A percentile compares a stretch with the other conserved stretches of the same genome.
phyloP scores from a whole-genome alignment of 2,113 vertebrate genomes.

The Jaculus jaculus region DNA sequence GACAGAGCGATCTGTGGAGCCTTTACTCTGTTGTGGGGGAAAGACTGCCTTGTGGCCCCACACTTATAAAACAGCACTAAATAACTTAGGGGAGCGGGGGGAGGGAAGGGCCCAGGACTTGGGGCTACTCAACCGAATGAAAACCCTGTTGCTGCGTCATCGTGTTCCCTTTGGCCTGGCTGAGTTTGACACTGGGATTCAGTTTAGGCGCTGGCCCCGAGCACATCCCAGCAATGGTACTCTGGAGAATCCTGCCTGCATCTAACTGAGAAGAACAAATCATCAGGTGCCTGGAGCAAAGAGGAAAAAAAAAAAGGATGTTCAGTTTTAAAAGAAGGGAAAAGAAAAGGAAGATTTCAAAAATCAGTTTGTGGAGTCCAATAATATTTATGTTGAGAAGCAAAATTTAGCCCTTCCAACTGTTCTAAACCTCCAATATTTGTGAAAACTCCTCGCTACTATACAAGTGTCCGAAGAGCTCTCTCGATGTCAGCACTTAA shows the following conservation, averaged over 20 bases:
- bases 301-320: slow-evolving; percentile 66
- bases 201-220: slow-evolving; percentile 65
- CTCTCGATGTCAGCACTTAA: slow-evolving; percentile 84
- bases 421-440: slow-evolving; percentile 79
- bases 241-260: slow-evolving; percentile 78
- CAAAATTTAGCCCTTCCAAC: slow-evolving; percentile 78
- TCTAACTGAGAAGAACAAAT: slow-evolving; percentile 82
- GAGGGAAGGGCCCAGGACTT: slow-evolving; percentile 82
- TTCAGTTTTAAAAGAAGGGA: slow-evolving; percentile 69
- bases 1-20: slow-evolving; percentile 84
- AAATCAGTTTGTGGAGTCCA: slow-evolving; percentile 76
- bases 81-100: slow-evolving; percentile 82
- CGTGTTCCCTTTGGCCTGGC: slow-evolving; percentile 84
- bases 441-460: slow-evolving; percentile 73
- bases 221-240: slow-evolving; percentile 73
- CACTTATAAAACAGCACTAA: slow-evolving; percentile 86
- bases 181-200: slow-evolving; percentile 73
- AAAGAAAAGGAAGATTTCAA: slow-evolving; percentile 73
- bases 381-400: slow-evolving; percentile 80
- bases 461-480: slow-evolving; percentile 74
- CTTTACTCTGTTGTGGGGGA: slow-evolving; percentile 82
- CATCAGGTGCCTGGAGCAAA: slow-evolving; percentile 81
- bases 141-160: slow-evolving; percentile 86
- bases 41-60: slow-evolving; percentile 82
- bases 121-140: slow-evolving; percentile 83